Evolutionary conservation across 2,113 vertebrate species (phyloP).

Genomic region (Psephotus haematonotus): DNA sequence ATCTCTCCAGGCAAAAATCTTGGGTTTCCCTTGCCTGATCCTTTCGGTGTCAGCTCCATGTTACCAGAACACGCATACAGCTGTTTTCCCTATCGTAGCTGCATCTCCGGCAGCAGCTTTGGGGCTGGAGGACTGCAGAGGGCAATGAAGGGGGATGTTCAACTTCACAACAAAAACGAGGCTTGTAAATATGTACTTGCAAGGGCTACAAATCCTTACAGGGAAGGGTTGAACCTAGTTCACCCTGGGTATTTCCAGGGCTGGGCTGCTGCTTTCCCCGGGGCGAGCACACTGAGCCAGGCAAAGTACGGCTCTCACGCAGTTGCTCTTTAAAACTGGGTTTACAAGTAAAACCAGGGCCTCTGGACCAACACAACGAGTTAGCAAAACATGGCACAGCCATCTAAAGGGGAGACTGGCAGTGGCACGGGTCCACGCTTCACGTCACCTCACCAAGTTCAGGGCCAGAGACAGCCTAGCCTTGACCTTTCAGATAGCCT

Average conservation of each 20-base stretch:
- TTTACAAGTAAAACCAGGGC: neutral
- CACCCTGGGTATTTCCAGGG: neutral
- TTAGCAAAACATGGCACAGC: neutral
- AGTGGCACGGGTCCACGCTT: neutral
- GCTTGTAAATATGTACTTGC: neutral
- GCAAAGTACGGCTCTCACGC: neutral
- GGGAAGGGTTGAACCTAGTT: neutral
- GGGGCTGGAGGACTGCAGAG: neutral
- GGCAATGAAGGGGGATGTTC: neutral
- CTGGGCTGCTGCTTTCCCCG: neutral
- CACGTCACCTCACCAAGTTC: neutral
- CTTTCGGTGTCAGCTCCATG: slow-evolving; percentile 5
- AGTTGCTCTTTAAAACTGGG: neutral
- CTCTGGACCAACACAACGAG: neutral
- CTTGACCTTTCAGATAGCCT: slow-evolving; percentile 21
- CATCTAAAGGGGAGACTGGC: neutral
- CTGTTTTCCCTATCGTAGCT: slow-evolving; percentile 53
- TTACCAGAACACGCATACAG: neutral
- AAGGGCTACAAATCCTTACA: neutral
- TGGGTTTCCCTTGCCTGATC: slow-evolving; percentile 1
- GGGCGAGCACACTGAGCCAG: rapidly evolving
- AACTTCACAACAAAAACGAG: neutral
- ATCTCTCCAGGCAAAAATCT: slow-evolving; percentile 13
- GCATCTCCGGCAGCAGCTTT: neutral
- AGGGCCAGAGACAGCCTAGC: slow-evolving; percentile 11